Evolutionary conservation across 2,888 invertebrate species (phyloP).

Genomic region (Acanthococcus lagerstroemiae): DNA sequence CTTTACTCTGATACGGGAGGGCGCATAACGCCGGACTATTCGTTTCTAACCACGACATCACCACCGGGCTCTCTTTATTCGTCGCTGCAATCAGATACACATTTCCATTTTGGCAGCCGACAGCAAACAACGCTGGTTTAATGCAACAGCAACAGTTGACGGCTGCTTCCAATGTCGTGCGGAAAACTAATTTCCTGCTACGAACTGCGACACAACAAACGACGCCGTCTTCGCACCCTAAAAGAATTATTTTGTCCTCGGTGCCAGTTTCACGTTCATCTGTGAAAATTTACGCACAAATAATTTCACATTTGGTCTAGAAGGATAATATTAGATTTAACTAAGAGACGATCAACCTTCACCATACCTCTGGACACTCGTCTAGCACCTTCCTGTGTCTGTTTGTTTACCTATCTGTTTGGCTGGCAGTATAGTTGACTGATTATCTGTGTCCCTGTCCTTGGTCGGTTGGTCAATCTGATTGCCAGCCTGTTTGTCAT

Average conservation of each 20-base stretch:
- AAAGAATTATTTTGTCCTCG: slow-evolving; percentile 50
- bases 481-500: no score
- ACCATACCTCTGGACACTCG: no score
- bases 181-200: slow-evolving; percentile 45
- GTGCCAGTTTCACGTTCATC: slow-evolving; percentile 50
- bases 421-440: no score
- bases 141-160: slow-evolving; percentile 50
- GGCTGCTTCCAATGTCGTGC: slow-evolving; percentile 44
- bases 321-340: no score
- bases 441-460: no score
- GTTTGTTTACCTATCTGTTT: no score
- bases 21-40: slow-evolving; percentile 50
- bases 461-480: no score
- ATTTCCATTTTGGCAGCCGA: slow-evolving; percentile 53
- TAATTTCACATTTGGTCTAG: no score
- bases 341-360: no score
- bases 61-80: slow-evolving; percentile 38
- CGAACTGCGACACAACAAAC: slow-evolving; percentile 50
- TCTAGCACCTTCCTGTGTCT: no score
- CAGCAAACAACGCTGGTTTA: slow-evolving; percentile 45
- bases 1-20: slow-evolving; percentile 44
- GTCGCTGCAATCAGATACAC: slow-evolving; percentile 36
- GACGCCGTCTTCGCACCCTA: slow-evolving; percentile 53
- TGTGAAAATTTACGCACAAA: slow-evolving; percentile 22
- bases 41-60: slow-evolving; percentile 47